Evolutionary conservation across 64 coral and sea anemone species (phyloP).

Genomic region (Exaiptasia diaphana): DNA sequence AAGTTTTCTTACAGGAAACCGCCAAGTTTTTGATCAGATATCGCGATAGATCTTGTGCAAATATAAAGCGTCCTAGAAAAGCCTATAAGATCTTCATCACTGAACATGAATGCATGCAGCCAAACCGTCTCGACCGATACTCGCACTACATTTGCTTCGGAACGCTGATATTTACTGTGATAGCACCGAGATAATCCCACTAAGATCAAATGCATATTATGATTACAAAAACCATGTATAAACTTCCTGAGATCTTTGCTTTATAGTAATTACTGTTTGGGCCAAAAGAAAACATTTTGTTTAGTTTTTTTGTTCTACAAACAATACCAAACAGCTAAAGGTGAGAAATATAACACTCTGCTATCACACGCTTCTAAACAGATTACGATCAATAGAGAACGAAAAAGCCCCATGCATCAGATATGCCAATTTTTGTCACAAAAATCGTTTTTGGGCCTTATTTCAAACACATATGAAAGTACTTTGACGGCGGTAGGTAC

Average conservation of each 20-base stretch:
- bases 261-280: constrained; percentile 7
- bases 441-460: too few species aligned
- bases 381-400: too few species aligned
- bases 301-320: neutral
- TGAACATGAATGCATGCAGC: neutral
- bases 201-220: constrained; percentile 8
- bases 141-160: constrained; percentile 50
- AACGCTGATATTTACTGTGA: constrained; percentile 29
- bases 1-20: constrained; percentile 86
- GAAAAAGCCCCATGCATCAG: neutral
- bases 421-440: neutral
- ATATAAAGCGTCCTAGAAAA: constrained; percentile 63
- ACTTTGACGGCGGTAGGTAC: constrained; percentile 4
- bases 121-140: neutral
- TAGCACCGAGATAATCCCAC: constrained; percentile 32
- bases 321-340: neutral
- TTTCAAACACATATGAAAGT: neutral
- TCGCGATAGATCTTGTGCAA: constrained; percentile 71
- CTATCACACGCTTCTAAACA: neutral
- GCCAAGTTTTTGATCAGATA: constrained; percentile 79
- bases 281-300: constrained; percentile 14
- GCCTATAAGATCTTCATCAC: constrained; percentile 37
- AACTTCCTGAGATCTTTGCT: constrained; percentile 18
- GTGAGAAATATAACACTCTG: neutral
- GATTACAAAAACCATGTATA: constrained; percentile 25